phyloP scores from a whole-genome alignment of 1,140 invertebrate species.

The Drosophila ambigua region DNA sequence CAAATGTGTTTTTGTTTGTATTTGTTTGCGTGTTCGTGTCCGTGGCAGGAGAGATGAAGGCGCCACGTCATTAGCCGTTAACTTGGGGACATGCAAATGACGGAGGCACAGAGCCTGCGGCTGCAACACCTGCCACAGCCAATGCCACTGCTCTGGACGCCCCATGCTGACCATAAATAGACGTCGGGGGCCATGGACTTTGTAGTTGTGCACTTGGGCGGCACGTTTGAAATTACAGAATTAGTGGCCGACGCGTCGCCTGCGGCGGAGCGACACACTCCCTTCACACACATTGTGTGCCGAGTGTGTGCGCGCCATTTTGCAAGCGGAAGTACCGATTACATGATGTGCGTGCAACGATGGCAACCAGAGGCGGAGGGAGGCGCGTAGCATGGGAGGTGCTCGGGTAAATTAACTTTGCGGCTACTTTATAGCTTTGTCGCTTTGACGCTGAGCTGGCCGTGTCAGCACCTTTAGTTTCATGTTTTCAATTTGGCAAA shows the following conservation, averaged over 20 bases:
- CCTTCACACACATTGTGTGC: constrained; percentile 39
- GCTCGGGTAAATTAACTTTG: constrained; percentile 70
- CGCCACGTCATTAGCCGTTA: constrained; percentile 44
- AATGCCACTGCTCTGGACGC: constrained; percentile 9
- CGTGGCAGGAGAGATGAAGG: constrained; percentile 9
- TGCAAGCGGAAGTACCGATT: constrained; percentile 69
- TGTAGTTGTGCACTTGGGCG: constrained; percentile 41
- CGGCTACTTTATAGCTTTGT: constrained; percentile 51
- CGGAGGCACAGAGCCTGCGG: constrained; percentile 27
- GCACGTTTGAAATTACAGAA: constrained; percentile 72
- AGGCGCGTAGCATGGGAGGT: background rate
- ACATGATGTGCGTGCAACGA: constrained; percentile 60
- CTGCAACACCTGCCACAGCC: constrained; percentile 15
- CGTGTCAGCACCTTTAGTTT: constrained; percentile 47
- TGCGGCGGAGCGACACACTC: background rate
- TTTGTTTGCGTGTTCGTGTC: background rate
- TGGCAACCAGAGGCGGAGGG: constrained; percentile 25
- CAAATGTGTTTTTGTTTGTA: constrained; percentile 30
- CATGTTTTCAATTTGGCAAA: constrained; percentile 77
- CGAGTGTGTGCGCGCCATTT: constrained; percentile 50
- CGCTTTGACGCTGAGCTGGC: constrained; percentile 9
- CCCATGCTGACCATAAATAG: constrained; percentile 60
- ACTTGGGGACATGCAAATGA: constrained; percentile 61
- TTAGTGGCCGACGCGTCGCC: constrained; percentile 49
- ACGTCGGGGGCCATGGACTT: constrained; percentile 11